Percentiles rank a stretch among this genome's conserved stretches.
phyloP scores from a whole-genome alignment of 2,113 vertebrate species.

The Quiscalus mexicanus region DNA sequence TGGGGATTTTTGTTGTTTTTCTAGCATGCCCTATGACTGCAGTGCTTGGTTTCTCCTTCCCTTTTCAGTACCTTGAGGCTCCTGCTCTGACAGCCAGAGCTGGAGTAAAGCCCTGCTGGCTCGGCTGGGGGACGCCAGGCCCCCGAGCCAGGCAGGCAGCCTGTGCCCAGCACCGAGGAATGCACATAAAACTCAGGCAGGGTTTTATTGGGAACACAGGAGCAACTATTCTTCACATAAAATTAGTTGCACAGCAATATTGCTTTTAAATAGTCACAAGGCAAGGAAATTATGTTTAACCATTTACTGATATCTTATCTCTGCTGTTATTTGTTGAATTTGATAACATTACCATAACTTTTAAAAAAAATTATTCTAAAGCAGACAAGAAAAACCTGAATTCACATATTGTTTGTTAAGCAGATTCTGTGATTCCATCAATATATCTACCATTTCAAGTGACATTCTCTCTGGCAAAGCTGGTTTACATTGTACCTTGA shows the following conservation, averaged over 20 bases:
- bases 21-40: background rate
- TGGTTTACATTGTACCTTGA: constrained; percentile 38
- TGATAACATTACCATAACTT: background rate
- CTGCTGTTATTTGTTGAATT: constrained; percentile 8
- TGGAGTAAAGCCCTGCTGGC: background rate
- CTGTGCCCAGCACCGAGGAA: constrained; percentile 67
- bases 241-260: constrained; percentile 65
- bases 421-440: constrained; percentile 39
- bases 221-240: constrained; percentile 59
- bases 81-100: background rate
- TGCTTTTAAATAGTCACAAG: constrained; percentile 68
- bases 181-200: constrained; percentile 72
- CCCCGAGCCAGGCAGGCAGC: constrained; percentile 18
- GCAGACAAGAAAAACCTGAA: constrained; percentile 32
- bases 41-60: background rate
- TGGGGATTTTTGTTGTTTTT: background rate
- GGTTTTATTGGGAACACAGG: constrained; percentile 63
- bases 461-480: constrained; percentile 63
- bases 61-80: background rate
- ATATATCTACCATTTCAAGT: constrained; percentile 38
- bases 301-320: constrained; percentile 44
- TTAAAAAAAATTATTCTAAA: background rate
- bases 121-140: background rate
- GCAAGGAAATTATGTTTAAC: constrained; percentile 65
- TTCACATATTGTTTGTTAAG: constrained; percentile 38